phyloP scores from a whole-genome alignment of 2,888 invertebrate species.

The Hecatera dysodea region DNA sequence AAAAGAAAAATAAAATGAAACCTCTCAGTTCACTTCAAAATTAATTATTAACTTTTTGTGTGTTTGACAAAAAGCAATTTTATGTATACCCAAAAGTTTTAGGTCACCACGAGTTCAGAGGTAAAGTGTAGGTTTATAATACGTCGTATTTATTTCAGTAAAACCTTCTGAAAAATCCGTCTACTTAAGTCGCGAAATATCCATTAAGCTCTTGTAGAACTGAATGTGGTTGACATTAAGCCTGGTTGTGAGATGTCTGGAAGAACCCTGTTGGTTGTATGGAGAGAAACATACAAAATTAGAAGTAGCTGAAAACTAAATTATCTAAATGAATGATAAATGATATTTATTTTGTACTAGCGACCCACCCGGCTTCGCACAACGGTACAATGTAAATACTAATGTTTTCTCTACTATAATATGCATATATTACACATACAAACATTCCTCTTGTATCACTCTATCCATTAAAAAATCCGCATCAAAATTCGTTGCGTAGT shows the following conservation, averaged over 20 bases:
- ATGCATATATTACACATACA: no score
- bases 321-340: no score
- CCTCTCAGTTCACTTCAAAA: constrained; percentile 27
- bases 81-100: constrained; percentile 37
- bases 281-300: background rate
- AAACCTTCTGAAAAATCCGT: constrained; percentile 10
- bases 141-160: constrained; percentile 15
- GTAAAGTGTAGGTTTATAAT: background rate
- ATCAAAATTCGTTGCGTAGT: no score
- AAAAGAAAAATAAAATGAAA: constrained; percentile 28
- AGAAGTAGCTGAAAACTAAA: background rate
- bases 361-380: no score
- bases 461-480: no score
- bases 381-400: no score
- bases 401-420: no score
- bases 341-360: no score
- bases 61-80: constrained; percentile 49
- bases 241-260: background rate
- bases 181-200: constrained; percentile 18
- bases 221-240: constrained; percentile 20
- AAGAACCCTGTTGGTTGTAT: background rate
- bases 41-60: constrained; percentile 43
- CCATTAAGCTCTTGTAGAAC: constrained; percentile 13
- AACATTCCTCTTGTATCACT: no score
- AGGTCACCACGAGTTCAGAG: constrained; percentile 23